Evolutionary conservation across 2,797 vertebrate genomes (phyloP), one percentile per base, ranked within the genome.

Genomic region (Stomatorhinus walkeri): DNA sequence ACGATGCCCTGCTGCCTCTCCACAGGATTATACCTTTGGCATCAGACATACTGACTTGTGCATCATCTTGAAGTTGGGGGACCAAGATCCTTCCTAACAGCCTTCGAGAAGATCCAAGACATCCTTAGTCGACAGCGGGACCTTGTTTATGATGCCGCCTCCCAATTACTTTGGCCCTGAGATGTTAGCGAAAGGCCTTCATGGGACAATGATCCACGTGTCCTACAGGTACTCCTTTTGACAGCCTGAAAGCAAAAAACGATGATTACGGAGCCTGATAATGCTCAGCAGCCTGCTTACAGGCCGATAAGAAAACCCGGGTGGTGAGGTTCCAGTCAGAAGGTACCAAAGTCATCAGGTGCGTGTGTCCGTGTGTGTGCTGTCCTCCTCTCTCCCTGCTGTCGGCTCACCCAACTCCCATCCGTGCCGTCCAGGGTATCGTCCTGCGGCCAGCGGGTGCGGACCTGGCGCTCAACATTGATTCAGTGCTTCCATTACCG

Each of bases 401-500:
- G 24, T 28, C 51, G 19, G 5, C 85, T 32, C 32, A 6, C 90
- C 4, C 91, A 9, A 22, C 22, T 48, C 56, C 22, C 8, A 24
- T 92, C 91, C 92, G 89, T 91, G 24, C 92, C 91, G 93, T 92
- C 94, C 94, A 95, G 94, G 95, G 95, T 93, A 94, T 93, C 92
- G 92, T 94, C 93, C 93, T 93, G 91, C 92, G 92, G 92, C 93
- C 93, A 93, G 94, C 94, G 94, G 94, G 94, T 94, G 94, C 93
- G 94, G 95, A 95, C 95, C 95, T 95, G 95, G 95, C 95, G 94
- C 91, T 94, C 93, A 96, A 95, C 95, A 96, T 94, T 96, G 95
- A 96, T 96, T 94, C 95, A 96, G 95, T 95, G 94, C 95, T 95
- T 96, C 95, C 94, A 96, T 96, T 96, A 96, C 92, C 90, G 91